phyloP scores from a whole-genome alignment of 2,797 vertebrate genomes.

The Syngnathus rostellatus region DNA sequence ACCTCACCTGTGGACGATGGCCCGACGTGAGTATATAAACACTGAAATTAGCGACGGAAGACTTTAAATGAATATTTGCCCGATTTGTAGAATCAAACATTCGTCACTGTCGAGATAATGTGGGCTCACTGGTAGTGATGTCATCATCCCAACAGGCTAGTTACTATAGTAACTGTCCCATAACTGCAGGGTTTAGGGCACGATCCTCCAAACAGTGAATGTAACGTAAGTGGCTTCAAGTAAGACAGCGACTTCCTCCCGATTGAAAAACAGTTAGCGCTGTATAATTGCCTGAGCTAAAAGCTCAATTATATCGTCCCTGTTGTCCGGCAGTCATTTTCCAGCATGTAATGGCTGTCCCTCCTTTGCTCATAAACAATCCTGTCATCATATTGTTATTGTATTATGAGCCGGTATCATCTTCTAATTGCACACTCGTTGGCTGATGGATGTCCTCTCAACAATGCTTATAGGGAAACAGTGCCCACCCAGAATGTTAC shows the following conservation, averaged over 20 bases:
- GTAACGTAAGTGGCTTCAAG: not conserved
- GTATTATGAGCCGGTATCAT: conserved; percentile 55
- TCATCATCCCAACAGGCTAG: not conserved
- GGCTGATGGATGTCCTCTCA: conserved; percentile 51
- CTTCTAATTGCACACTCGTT: conserved; percentile 61
- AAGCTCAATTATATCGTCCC: conserved; percentile 26
- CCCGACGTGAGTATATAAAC: conserved; percentile 55
- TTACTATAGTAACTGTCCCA: not conserved
- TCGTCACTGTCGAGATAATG: not conserved
- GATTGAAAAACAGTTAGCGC: conserved; percentile 1
- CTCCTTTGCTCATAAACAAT: conserved; percentile 14
- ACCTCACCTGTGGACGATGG: conserved; percentile 40
- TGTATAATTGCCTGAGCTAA: conserved; percentile 17
- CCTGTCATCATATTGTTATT: conserved; percentile 21
- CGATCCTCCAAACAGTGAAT: not conserved
- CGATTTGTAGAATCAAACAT: not conserved
- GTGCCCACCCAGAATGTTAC: conserved; percentile 58
- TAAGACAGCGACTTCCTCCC: not conserved
- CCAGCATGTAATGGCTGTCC: conserved; percentile 25
- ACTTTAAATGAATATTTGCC: not conserved
- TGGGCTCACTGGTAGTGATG: not conserved
- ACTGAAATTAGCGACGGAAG: not conserved
- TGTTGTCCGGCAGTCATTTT: conserved; percentile 4
- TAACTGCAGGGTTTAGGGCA: not conserved
- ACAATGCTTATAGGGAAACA: conserved; percentile 60